These are phyloP conservation scores for Drosophila hawaiiensis DNA, from an alignment of 2,888 invertebrate species.

Conservation along the genomic window DNA sequence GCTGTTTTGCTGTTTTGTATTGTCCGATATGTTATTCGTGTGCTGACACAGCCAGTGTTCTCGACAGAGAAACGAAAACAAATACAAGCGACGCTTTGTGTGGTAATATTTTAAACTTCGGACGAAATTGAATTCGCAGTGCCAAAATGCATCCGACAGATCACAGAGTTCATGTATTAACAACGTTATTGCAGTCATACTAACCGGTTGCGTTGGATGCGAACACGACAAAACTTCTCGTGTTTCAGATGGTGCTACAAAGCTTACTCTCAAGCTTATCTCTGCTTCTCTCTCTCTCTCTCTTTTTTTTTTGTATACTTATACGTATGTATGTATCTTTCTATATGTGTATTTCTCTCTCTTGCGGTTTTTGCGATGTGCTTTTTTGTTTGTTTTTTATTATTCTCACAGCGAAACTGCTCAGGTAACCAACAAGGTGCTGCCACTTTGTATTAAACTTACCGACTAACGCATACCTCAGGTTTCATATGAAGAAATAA, in stretches of 20 bases:
- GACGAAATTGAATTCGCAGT: constrained; percentile 74
- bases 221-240: constrained; percentile 16
- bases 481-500: constrained; percentile 3
- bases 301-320: constrained; percentile 6
- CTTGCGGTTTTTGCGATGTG: constrained; percentile 4
- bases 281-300: constrained; percentile 9
- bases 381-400: not conserved
- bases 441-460: constrained; percentile 31
- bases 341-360: not conserved
- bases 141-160: constrained; percentile 80
- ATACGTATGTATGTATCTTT: not conserved
- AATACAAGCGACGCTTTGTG: constrained; percentile 69
- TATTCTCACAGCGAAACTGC: constrained; percentile 4
- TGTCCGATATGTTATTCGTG: not conserved
- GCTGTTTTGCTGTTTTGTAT: constrained; percentile 1
- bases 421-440: constrained; percentile 16
- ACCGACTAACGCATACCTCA: constrained; percentile 33
- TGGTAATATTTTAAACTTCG: constrained; percentile 75
- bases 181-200: constrained; percentile 84
- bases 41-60: constrained; percentile 73
- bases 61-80: constrained; percentile 77
- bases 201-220: constrained; percentile 36
- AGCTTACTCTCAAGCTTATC: constrained; percentile 30
- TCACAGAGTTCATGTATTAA: constrained; percentile 78
- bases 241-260: constrained; percentile 51